phyloP scores from a whole-genome alignment of 53 echinoderm and acorn worm species.

The Arbacia lixula region DNA sequence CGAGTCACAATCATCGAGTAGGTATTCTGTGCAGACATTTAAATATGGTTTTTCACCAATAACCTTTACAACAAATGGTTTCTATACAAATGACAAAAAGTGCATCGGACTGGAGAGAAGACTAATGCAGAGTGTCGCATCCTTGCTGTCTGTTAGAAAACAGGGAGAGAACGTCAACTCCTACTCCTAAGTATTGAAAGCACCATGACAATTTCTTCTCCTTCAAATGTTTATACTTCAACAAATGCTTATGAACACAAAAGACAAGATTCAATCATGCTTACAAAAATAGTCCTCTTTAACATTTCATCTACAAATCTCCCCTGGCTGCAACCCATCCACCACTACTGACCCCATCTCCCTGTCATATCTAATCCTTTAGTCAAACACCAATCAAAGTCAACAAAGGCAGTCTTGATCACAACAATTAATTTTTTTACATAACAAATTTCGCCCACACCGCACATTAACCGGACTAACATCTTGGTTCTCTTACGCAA shows the following conservation, averaged over 20 bases:
- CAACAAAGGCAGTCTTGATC: conserved; percentile 15
- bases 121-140: too few species aligned
- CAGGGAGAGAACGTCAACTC: conserved; percentile 1
- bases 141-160: too few species aligned
- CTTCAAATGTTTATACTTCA: conserved; percentile 11
- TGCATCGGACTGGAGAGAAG: too few species aligned
- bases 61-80: conserved; percentile 20
- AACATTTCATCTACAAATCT: conserved; percentile 33
- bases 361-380: not conserved
- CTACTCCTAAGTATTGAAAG: conserved; percentile 38
- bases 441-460: too few species aligned
- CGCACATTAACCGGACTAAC: too few species aligned
- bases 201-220: conserved; percentile 30
- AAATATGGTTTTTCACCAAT: not conserved
- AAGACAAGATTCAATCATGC: conserved; percentile 28
- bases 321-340: not conserved
- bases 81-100: conserved; percentile 41
- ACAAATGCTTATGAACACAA: conserved; percentile 32
- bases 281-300: conserved; percentile 52
- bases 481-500: too few species aligned
- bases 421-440: too few species aligned
- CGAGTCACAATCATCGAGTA: too few species aligned
- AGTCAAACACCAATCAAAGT: not conserved
- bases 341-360: not conserved
- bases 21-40: conserved; percentile 21